Base-by-base conservation (phyloP, 2,888 invertebrate genomes). In the Creontiades dilutus region DNA sequence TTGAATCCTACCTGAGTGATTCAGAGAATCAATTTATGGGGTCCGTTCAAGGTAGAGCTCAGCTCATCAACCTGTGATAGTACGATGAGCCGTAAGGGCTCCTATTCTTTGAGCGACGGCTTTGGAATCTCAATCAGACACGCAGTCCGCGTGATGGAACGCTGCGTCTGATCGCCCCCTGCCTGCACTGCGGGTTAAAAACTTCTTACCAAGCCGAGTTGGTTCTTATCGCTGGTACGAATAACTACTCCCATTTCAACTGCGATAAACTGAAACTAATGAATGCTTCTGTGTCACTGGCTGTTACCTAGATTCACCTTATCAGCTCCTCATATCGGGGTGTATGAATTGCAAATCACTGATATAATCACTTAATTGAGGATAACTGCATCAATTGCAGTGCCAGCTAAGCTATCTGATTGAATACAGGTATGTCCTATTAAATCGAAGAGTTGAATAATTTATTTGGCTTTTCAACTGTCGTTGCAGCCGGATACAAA, bases 141-240 rank as follows among this genome's bases (percentile, higher is more conserved):
- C 82, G 82, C 82, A 28, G 82, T n/a, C 78, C 19, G 78, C 82
- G 82, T 82, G 82, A 82, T 47, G 82, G 82, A 82, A 82, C 52
- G 52, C 82, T 52, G 47, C 37, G 76, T 27, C 78, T n/a, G 46
- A 16, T 47, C 78, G 78, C 46, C 78, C 46, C 19, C 78, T 14
- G 11, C 82, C 82, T 23, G 48, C 82, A 48, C 47, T 82, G 82
- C 23, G 48, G 82, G n/a, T 37, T 46, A 7, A 16, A 52, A 16
- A 52, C 14, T 75, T 28, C n/a, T 19, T 78, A 37, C 5, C 46
- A 37, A n/a, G 11, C n/a, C 78, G 16, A 16, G 75, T 12, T 9
- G 11, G 16, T 13, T 12, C 75, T 75, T 75, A 75, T 46, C 19
- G 78, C 78, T 37, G 19, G 23, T 68, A 68, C 37, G 37, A 37